phyloP scores from a whole-genome alignment of 1,140 invertebrate species.

The Calycopis cecrops region DNA sequence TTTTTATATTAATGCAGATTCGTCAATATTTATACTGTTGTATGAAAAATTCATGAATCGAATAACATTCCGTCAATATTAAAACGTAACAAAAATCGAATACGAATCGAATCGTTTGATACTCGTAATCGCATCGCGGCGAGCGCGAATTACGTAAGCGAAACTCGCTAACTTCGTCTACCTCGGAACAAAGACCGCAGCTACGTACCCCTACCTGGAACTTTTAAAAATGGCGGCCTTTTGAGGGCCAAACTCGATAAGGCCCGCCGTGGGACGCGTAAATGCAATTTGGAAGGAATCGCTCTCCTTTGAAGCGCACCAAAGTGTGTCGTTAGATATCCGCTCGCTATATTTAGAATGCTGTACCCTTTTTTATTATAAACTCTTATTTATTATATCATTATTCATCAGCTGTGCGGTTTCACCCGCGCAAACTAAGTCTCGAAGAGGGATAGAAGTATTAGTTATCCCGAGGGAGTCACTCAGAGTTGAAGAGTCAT shows the following conservation, averaged over 20 bases:
- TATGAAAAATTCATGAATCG: too few relatives aligned
- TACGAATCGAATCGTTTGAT: constrained; percentile 40
- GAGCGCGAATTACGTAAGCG: constrained; percentile 69
- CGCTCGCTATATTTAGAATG: constrained; percentile 21
- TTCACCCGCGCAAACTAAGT: too few relatives aligned
- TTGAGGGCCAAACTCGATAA: constrained; percentile 70
- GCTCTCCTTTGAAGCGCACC: constrained; percentile 62
- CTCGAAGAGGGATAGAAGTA: too few relatives aligned
- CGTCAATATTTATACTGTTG: too few relatives aligned
- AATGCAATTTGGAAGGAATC: constrained; percentile 65
- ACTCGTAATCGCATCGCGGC: constrained; percentile 64
- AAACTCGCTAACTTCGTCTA: constrained; percentile 70
- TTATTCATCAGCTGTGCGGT: too few relatives aligned
- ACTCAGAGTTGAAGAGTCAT: too few relatives aligned
- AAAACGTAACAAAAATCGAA: constrained; percentile 55
- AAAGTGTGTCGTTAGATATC: constrained; percentile 46
- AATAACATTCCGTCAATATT: constrained; percentile 40
- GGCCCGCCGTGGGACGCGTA: constrained; percentile 66
- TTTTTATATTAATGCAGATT: too few relatives aligned
- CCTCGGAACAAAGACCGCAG: constrained; percentile 71
- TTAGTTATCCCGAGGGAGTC: too few relatives aligned
- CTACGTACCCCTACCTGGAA: constrained; percentile 62
- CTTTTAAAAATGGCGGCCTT: constrained; percentile 72
- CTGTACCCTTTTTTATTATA: too few relatives aligned
- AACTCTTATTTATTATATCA: too few relatives aligned